These are phyloP conservation scores for Hippopotamyrus pictus DNA, from an alignment of 2,797 vertebrate genomes.

Conservation along the genomic window DNA sequence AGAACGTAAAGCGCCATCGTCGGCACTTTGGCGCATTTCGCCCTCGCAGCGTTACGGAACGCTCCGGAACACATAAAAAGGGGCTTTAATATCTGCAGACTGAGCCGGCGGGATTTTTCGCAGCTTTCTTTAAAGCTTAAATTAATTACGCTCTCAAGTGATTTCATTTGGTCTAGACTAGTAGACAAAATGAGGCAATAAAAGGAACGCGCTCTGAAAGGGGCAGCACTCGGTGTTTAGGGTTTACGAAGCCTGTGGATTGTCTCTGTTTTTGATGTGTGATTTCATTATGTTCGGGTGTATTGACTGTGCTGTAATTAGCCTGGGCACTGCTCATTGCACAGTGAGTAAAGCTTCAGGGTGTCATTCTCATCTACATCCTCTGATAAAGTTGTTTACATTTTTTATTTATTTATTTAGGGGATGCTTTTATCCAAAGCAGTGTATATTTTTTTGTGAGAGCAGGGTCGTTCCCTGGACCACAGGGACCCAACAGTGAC, in stretches of 20 bases:
- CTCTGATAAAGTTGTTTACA: background rate
- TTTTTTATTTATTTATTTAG: background rate
- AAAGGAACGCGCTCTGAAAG: background rate
- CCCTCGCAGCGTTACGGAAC: background rate
- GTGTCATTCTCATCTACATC: background rate
- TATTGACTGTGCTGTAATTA: background rate
- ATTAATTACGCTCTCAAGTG: constrained; percentile 9
- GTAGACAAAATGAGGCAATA: constrained; percentile 9
- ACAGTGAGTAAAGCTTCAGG: background rate
- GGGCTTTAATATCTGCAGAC: background rate
- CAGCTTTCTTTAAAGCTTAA: constrained; percentile 1
- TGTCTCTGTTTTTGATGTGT: background rate
- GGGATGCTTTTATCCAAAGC: background rate
- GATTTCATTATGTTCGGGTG: background rate
- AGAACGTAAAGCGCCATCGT: background rate
- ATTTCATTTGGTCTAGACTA: constrained; percentile 11
- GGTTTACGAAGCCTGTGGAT: background rate
- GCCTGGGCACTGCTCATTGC: background rate
- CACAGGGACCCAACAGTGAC: background rate
- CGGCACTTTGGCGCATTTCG: background rate
- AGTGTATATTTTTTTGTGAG: background rate
- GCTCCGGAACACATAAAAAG: background rate
- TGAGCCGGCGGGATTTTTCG: background rate
- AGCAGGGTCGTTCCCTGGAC: background rate
- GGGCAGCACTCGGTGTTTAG: background rate